Base-by-base conservation (phyloP, 2,797 vertebrate genomes). In the Myotis daubentonii region DNA sequence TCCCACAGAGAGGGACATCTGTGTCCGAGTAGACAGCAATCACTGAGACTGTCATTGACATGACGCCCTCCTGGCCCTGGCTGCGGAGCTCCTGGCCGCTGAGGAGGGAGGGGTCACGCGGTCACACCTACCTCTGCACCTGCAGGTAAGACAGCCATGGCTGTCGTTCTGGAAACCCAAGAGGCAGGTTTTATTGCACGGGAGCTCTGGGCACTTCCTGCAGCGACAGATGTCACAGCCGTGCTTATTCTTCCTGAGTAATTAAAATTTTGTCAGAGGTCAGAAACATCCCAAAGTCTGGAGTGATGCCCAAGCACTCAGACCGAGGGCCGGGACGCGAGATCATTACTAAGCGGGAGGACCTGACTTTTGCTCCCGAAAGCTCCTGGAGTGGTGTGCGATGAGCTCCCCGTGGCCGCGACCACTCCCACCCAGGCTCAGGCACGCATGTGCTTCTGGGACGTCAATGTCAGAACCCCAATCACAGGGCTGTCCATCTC, bases 221-320 rank as follows among this genome's bases (percentile, higher is more conserved):
- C 99, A 99, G 81, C 99, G 99, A 96, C 99, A 99, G 96, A 99
- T 98, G 96, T 99, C 98, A 97, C 99, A 99, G 95, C 99, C 99
- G 11, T 99, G 99, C 96, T 99, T 99, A 98, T 99, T 99, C 98
- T 99, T 99, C 98, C 99, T 99, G 98, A 53, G 97, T 91, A 30
- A 97, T 97, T 93, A 89, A 87, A 87, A 96, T 94, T 93, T 94
- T 95, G 95, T 93, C 97, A 95, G 97, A 97, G 66, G 91, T 98
- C 81, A 98, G 93, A 72, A 97, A 53, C 83, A 95, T 83, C 75
- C 16, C 28, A 91, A 93, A 49, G 87, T n/a, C 30, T 89, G 78
- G 82, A 76, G 84, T 2, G 92, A 93, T 53, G 17, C 23, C 51
- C 85, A 75, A 60, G 60, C 23, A 3, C 89, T 96, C 74, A 96